Percentiles rank a stretch among this genome's conserved stretches.
Conservation (phyloP, 2,888 invertebrate genomes). For the Microctonus brassicae region DNA sequence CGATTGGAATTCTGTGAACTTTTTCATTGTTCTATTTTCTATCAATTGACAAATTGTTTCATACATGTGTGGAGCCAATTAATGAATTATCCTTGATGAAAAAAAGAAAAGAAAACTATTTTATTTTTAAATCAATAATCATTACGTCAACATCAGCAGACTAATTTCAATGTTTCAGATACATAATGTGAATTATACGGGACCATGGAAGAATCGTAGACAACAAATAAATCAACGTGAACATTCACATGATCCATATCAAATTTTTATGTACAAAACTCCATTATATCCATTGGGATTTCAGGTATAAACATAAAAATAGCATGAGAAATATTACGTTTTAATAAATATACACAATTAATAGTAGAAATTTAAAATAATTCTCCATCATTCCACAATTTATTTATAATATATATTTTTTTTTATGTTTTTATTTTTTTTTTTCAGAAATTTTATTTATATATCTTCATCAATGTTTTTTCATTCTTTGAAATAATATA, state of each 20-base stretch:
- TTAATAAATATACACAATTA: background rate
- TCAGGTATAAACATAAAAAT: constrained; percentile 9
- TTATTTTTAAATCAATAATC: too few species aligned
- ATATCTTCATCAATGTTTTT: too few species aligned
- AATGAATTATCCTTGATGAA: too few species aligned
- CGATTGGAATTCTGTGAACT: background rate
- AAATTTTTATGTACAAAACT: background rate
- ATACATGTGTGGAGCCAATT: background rate
- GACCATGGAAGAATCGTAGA: constrained; percentile 23
- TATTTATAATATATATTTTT: too few species aligned
- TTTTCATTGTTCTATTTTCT: background rate
- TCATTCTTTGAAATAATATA: too few species aligned
- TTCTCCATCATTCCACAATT: too few species aligned
- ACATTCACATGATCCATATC: constrained; percentile 18
- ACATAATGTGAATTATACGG: constrained; percentile 12
- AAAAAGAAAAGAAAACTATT: background rate
- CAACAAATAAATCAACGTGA: constrained; percentile 10
- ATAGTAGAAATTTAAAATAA: too few species aligned
- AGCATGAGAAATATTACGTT: too few species aligned
- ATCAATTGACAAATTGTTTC: background rate
- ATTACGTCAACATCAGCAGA: background rate
- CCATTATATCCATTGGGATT: constrained; percentile 21
- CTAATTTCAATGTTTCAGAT: constrained; percentile 7
- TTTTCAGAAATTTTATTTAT: too few species aligned
- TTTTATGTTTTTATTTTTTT: too few species aligned